Evolutionary conservation across 2,113 vertebrate genomes (phyloP), one percentile per base, ranked within the genome.

Genomic region (Pavo muticus): DNA sequence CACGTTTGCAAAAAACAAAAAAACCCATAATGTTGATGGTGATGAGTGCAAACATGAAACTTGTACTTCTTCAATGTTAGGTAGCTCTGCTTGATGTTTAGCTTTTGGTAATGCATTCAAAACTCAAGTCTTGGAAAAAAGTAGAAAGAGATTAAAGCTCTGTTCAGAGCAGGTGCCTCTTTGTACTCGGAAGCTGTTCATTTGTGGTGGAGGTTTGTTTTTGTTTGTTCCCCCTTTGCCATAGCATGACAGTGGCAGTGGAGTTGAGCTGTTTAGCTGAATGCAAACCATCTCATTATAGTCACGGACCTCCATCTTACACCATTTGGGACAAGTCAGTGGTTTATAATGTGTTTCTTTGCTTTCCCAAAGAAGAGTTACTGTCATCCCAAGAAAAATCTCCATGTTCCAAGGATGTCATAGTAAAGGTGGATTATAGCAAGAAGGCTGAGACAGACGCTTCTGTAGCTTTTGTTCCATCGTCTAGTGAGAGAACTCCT

Each of bases 351-450:
- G 5, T 63, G 11, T 19, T 57, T 37, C 27, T 95, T 84, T 84
- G 91, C 15, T 72, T 84, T 93, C 87, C 54, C 80, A 67, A 97
- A 99, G 99, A 99, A 94, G 99, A 99, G 65, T 81, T 99, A 95
- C 76, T 98, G 4, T 99, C 98, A 32, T 99, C 98, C 47, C 99
- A 99, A 97, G 99, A 99, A 91, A 99, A 99, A 95, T 98, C 99
- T 44, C 98, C 99, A 1, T 98, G 98, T 67, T 90, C 98, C 90
- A 99, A 99, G 97, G 99, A 99, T 75, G 98, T 99, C 32, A 98
- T 99, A 42, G 98, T 99, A 40, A 99, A 98, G 94, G 98, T 99
- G 83, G 99, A 99, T 79, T 98, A 98, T 57, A 99, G 98, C 97
- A 99, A 99, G 97, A 99, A 99, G 90, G 96, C 98, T 1, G 99